Base-by-base conservation (phyloP, 2,888 invertebrate species). In the Leucania comma region DNA sequence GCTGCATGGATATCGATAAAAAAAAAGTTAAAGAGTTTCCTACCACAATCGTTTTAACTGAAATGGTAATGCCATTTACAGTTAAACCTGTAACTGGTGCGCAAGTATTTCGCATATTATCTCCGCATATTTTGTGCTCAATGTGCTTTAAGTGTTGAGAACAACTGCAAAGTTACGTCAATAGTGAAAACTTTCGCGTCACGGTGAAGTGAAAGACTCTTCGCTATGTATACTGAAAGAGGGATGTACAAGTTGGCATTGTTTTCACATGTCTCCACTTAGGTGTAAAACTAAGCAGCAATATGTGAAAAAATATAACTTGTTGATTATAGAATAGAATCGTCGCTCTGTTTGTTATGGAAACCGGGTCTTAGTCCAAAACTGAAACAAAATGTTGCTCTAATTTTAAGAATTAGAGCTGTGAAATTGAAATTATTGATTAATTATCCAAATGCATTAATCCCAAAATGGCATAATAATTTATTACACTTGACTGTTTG, bases 381-480 rank as follows among this genome's bases (percentile, higher is more conserved):
- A 20, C 14, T 3, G 1, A 69, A n/a, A 54, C 8, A 38, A 29
- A 42, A 20, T 14, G 50, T 35, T 1, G 12, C 6, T 56, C 32
- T 10, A 8, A 12, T 50, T 72, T 29, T 8, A 46, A 4, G 6
- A 5, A 42, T 32, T 70, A 0, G n/a, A 72, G 17, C 26, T 20
- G 17, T 24, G 20, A 2, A 42, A 14, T 38, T 20, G 20, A 56
- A n/a, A 42, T 38, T 53, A 63, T 57, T 57, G 60, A 61, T 35
- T 80, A 62, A 62, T 72, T 20, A 58, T 81, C 58, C 14, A 42
- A 70, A 70, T 48, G 78, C 51, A 77, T 54, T 81, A 71, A 71
- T 62, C 58, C 35, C 64, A 68, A 79, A 80, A 82, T 78, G 80
- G 75, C 78, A 82, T 79, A 79, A 82, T 79, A 79, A 67, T 65